Evolutionary conservation across 1,140 invertebrate genomes (phyloP).

Genomic region (Archivesica marissinica): DNA sequence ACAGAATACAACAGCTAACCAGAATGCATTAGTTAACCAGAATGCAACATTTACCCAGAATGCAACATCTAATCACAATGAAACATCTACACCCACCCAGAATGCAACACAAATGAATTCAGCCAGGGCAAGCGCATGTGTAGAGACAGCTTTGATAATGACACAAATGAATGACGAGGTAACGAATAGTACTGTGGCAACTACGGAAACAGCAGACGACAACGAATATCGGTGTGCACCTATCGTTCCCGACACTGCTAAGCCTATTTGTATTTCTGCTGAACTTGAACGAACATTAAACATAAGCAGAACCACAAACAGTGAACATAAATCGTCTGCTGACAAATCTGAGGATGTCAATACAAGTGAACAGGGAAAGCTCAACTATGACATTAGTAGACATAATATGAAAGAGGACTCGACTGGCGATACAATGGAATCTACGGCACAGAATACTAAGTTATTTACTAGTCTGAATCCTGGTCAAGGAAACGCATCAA

Average conservation of each 20-base stretch:
- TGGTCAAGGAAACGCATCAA: neutral
- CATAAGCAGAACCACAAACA: neutral
- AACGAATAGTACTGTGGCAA: no score
- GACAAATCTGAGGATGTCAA: neutral
- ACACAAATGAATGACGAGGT: conserved; percentile 1
- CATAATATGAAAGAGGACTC: neutral
- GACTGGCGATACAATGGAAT: neutral
- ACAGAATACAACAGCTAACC: no score
- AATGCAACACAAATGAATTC: neutral
- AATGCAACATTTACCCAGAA: neutral
- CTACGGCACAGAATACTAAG: neutral
- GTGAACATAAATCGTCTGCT: neutral
- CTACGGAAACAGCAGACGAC: neutral
- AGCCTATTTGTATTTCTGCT: conserved; percentile 8
- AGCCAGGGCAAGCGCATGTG: no score
- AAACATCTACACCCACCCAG: neutral
- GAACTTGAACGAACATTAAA: conserved; percentile 4
- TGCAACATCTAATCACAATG: neutral
- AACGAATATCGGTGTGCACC: no score
- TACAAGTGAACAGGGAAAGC: neutral
- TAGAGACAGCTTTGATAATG: neutral
- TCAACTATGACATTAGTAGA: neutral
- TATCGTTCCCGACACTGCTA: neutral
- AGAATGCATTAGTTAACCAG: no score
- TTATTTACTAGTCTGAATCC: neutral